A percentile compares a stretch with the other conserved stretches of the same genome.
phyloP scores from a whole-genome alignment of 2,797 vertebrate genomes.

The Thaleichthys pacificus region DNA sequence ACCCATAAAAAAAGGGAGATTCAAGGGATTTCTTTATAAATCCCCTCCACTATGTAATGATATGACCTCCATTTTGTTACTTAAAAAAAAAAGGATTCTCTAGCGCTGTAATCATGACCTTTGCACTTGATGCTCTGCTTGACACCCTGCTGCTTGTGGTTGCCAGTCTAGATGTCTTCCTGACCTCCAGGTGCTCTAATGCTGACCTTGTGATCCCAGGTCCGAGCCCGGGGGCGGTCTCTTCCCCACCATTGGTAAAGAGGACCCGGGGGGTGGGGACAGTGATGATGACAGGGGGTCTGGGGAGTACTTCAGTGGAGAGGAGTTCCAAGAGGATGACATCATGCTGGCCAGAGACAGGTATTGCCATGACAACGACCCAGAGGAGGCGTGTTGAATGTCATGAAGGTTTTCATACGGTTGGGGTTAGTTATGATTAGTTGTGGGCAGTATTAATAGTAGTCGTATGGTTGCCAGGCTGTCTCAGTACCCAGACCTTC shows the following conservation, averaged over 20 bases:
- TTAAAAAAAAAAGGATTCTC: background rate
- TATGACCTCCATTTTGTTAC: background rate
- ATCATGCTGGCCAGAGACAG: constrained; percentile 82
- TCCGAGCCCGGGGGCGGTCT: constrained; percentile 81
- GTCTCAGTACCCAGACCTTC: constrained; percentile 69
- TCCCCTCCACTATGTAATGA: background rate
- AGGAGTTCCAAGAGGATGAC: constrained; percentile 87
- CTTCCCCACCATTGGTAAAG: constrained; percentile 80
- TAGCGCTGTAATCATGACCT: background rate
- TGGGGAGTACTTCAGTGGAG: constrained; percentile 89
- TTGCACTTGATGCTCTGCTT: background rate
- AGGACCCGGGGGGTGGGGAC: constrained; percentile 70
- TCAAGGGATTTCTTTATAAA: no score
- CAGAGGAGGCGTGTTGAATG: background rate
- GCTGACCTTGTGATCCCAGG: constrained; percentile 61
- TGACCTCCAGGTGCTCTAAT: background rate
- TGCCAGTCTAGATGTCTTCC: no score
- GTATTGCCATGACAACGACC: constrained; percentile 57
- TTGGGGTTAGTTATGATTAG: background rate
- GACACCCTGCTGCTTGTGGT: no score
- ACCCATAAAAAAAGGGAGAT: no score
- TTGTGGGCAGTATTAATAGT: background rate
- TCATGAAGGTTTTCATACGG: background rate
- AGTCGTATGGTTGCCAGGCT: constrained; percentile 59
- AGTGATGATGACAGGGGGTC: constrained; percentile 82